Evolutionary conservation across 2,113 vertebrate genomes (phyloP), one percentile per base, ranked within the genome.

Genomic region (Trematocara stigmaticum): DNA sequence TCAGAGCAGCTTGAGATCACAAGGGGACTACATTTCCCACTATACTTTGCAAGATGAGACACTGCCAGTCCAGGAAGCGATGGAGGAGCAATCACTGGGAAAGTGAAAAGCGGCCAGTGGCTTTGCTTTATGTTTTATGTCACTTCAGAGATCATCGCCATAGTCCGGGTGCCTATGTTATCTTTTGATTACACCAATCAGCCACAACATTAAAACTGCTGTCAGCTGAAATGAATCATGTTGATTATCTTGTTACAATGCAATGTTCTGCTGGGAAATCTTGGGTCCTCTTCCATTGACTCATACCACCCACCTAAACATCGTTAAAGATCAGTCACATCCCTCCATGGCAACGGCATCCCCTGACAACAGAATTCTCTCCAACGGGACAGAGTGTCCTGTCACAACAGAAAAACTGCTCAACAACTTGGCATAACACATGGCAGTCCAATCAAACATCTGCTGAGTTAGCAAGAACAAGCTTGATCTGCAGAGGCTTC

Each of bases 1-100:
- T 26, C 97, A 96, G 1, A 97, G 95, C 86, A 95, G 96, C 80
- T 94, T 91, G 74, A 94, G 96, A 18, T 90, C 85, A 0, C 93
- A 91, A 55, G 91, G 92, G 83, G 91, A 96, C 69, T 91, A 71
- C 15, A 35, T 81, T 82, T 87, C 88, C 13, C 6, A 81, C 38
- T 49, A 69, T 59, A 78, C 84, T 1, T 69, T 74, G 57, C 91
- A 92, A 69, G 92, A 92, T 5, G 61, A 94, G 87, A 95, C 93
- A 2, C 42, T 94, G 35, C 94, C 93, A 35, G 91, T 94, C 10
- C 97, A 95, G 82, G 96, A 97, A 87, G 57, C 79, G 71, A 92
- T 88, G 61, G 84, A 29, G 0, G 81, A 91, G n/a, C 52, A n/a
- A 86, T 84, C 84, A 0, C 10, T 45, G 20, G 87, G 71, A 38